Base-by-base conservation (phyloP, 1,140 invertebrate species). In the Drosophila neocordata region DNA sequence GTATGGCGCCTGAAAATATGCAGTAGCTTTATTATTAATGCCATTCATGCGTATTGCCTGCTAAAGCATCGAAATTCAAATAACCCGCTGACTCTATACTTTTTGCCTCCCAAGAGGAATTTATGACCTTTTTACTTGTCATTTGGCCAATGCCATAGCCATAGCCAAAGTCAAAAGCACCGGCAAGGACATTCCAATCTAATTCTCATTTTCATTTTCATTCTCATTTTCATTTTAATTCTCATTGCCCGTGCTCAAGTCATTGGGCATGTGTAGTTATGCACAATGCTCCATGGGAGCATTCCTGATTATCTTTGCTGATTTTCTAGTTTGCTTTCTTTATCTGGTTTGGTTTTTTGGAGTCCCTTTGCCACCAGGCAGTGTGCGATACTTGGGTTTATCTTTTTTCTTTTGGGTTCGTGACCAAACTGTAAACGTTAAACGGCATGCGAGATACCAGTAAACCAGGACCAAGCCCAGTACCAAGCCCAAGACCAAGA, bases 111-210 rank as follows among this genome's bases (percentile, higher is more conserved):
- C 55, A 20, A 13, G 48, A 51, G 71, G 77, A 75, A 79, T 75
- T 78, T 68, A 70, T 79, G 77, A 80, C 77, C 77, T 79, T 79
- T 77, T 67, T 57, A 70, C 63, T 80, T 80, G 79, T 79, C 79
- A 80, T 79, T 80, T 68, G 67, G 65, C 34, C 63, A 53, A 27
- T 53, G 20, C 9, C 15, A 20, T 9, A 48, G 15, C 27, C 15
- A 44, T 5, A 24, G 34, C 64, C 34, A 27, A 44, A 24, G 18
- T 44, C 15, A 34, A 31, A 27, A 12, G n/a, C 27, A 31, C 27
- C 20, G 48, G 27, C 27, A 37, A 31, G 34, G 22, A 52, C 27
- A 37, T 52, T 20, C 41, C 41, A 48, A 48, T 48, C 41, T 20
- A 48, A 48, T 48, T 11, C 41, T 18, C 41, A 48, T 48, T 11